Base-by-base conservation (phyloP, 1,140 invertebrate genomes). In the Chrysopa pallens region DNA sequence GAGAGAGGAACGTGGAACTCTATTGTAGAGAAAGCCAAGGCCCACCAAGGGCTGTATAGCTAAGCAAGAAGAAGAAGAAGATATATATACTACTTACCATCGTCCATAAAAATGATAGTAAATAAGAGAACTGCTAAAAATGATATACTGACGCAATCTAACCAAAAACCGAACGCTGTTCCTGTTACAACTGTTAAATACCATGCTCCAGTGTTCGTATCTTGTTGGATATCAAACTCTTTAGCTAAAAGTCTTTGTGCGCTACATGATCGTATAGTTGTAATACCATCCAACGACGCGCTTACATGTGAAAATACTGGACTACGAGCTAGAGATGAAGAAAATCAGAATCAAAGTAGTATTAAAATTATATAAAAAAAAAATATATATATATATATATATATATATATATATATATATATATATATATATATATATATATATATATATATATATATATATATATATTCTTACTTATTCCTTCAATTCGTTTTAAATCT, bases 401-500 rank as follows among this genome's bases (percentile, higher is more conserved):
- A n/a, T n/a, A n/a, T n/a, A n/a, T n/a, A n/a, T n/a, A n/a, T n/a
- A n/a, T n/a, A n/a, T n/a, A n/a, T n/a, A n/a, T n/a, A n/a, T n/a
- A n/a, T n/a, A n/a, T n/a, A n/a, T n/a, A n/a, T n/a, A n/a, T n/a
- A n/a, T n/a, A n/a, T n/a, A n/a, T n/a, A n/a, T n/a, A n/a, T n/a
- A n/a, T n/a, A n/a, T n/a, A n/a, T 6, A 7, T 7, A 31, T 6
- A 31, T 31, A 31, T 11, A 31, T 31, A 3, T 6, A 31, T 23
- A 33, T 31, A 31, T 36, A 11, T 40, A 9, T 9, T 50, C 66
- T 70, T 62, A 84, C 80, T 73, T 44, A 77, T 78, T 54, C 83
- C 84, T 65, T 93, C 87, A 12, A 92, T 58, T 41, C 86, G 65
- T 59, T 92, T 91, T 6, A 92, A 70, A 52, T 85, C 84, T 48